Evolutionary conservation across 2,113 vertebrate species (phyloP), one percentile per base, ranked within the genome.

Genomic region (Periophthalmus modestus): DNA sequence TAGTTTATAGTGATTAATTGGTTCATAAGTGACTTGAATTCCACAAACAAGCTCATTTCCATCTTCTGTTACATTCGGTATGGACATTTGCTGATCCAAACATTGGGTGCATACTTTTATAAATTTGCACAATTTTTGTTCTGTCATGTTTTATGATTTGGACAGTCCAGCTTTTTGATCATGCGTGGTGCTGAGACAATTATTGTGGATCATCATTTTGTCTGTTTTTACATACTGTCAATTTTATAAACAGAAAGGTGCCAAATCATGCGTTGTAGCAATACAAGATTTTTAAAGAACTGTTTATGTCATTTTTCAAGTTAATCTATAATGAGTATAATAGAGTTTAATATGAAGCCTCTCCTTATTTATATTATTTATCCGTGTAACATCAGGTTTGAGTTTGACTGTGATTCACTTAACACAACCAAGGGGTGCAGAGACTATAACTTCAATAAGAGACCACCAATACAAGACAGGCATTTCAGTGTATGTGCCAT

Each of bases 121-220:
- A 18, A 39, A 65, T 10, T 65, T 79, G 74, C 78, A 84, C 77
- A 83, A 80, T 77, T 68, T 74, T 74, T 73, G 47, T 36, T 58
- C 69, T 10, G 50, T 66, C 65, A 59, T 61, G n/a, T 52, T 69
- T 68, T 79, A 71, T 71, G 9, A 73, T 77, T 73, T 50, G 54
- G 75, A 75, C 62, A 72, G 83, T 71, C 68, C 11, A 68, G 75
- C 52, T 23, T 75, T 79, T 78, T 47, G 43, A 58, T 70, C 39
- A 28, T 73, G 34, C 72, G 61, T 82, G 80, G 69, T 81, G 73
- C 72, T 83, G 46, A 62, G 50, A 63, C 76, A 67, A 16, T 73
- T 78, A 52, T 43, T 55, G 54, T 61, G 47, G 11, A 71, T 52
- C 6, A 21, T 63, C 69, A 52, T 19, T 52, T 14, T 48, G 54